Evolutionary conservation across 2,113 vertebrate genomes (phyloP).

Genomic region (Poeciliopsis occidentalis): DNA sequence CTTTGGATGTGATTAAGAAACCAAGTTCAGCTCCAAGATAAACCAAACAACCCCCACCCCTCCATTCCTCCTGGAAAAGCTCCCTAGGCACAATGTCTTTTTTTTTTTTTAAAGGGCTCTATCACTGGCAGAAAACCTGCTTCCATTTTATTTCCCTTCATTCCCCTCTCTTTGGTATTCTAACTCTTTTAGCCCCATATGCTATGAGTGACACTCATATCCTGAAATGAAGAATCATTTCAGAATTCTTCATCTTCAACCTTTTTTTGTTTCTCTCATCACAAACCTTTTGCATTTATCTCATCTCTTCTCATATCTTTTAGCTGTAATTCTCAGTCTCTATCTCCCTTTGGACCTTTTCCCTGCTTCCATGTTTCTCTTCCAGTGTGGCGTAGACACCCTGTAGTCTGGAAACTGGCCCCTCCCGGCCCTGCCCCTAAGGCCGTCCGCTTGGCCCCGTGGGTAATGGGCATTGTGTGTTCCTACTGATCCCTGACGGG

Average conservation of each 20-base stretch:
- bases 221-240: constrained; percentile 23
- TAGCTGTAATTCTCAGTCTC: constrained; percentile 58
- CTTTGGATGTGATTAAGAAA: constrained; percentile 67
- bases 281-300: constrained; percentile 5
- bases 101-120: constrained; percentile 47
- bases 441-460: constrained; percentile 72
- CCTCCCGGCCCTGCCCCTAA: constrained; percentile 69
- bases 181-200: constrained; percentile 24
- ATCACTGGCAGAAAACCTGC: constrained; percentile 62
- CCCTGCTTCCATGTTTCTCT: constrained; percentile 58
- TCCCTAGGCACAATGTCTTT: constrained; percentile 37
- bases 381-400: constrained; percentile 74
- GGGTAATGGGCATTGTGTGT: constrained; percentile 81
- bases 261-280: constrained; percentile 17
- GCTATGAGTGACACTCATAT: constrained; percentile 40
- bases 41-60: constrained; percentile 28
- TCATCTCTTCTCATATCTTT: constrained; percentile 46
- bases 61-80: constrained; percentile 41
- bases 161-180: constrained; percentile 43
- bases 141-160: constrained; percentile 62
- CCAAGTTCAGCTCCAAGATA: constrained; percentile 80
- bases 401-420: constrained; percentile 76
- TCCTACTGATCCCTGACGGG: constrained; percentile 82
- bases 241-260: constrained; percentile 1
- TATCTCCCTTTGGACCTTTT: constrained; percentile 63